Evolutionary conservation across 2,888 invertebrate species (phyloP).

Genomic region (Holacanthella duospinosa): DNA sequence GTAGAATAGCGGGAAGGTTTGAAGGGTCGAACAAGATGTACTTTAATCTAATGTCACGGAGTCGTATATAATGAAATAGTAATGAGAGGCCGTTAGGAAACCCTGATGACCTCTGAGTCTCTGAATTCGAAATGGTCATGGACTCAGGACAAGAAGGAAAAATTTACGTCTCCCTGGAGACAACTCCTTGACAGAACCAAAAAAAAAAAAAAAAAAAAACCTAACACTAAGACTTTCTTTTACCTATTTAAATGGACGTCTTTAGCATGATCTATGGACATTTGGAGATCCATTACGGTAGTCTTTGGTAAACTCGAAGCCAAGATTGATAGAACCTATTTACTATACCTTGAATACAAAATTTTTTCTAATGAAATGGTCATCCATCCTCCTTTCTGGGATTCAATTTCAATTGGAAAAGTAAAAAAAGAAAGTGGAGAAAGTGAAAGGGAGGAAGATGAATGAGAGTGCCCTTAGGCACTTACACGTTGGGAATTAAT

Average conservation of each 20-base stretch:
- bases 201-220: too few species aligned
- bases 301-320: not conserved
- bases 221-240: not conserved
- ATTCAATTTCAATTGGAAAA: not conserved
- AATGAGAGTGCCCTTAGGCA: not conserved
- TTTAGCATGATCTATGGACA: not conserved
- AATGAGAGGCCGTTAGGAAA: constrained; percentile 3
- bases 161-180: constrained; percentile 16
- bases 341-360: not conserved
- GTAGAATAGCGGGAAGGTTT: too few species aligned
- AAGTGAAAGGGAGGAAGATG: constrained; percentile 1
- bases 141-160: constrained; percentile 8
- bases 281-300: not conserved
- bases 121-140: not conserved
- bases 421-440: not conserved
- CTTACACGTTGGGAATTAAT: too few species aligned
- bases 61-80: constrained; percentile 6
- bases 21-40: too few species aligned
- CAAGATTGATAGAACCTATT: too few species aligned
- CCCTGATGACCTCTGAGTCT: constrained; percentile 12
- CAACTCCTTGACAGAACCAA: not conserved
- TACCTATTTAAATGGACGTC: constrained; percentile 1
- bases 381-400: not conserved
- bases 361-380: not conserved
- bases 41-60: not conserved